Conservation (phyloP, 2,797 vertebrate species). For the Crocidura indochinensis region DNA sequence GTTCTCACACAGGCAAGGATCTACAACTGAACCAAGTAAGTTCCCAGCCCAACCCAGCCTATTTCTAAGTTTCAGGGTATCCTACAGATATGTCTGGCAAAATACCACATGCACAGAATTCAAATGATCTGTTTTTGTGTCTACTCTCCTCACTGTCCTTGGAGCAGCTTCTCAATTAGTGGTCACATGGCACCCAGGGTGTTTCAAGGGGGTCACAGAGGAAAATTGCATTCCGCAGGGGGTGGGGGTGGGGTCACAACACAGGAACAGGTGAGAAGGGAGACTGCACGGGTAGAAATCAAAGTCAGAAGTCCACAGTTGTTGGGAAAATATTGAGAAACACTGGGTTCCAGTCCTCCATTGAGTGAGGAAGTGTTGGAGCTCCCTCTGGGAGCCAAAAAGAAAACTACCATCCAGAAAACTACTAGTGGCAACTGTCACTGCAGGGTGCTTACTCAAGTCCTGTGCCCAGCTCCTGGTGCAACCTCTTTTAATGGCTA, state of each 20-base stretch:
- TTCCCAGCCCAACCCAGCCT: background rate
- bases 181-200: too few species aligned
- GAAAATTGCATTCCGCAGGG: too few species aligned
- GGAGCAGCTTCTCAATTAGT: background rate
- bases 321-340: too few species aligned
- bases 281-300: too few species aligned
- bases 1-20: too few species aligned
- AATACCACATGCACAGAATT: background rate
- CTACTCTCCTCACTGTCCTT: background rate
- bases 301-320: too few species aligned
- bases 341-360: too few species aligned
- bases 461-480: background rate
- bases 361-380: background rate
- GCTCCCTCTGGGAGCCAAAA: slow-evolving; percentile 56
- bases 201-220: too few species aligned
- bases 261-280: too few species aligned
- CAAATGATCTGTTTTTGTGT: background rate
- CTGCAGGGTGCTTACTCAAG: background rate
- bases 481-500: background rate
- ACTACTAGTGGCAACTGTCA: background rate
- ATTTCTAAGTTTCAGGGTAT: background rate
- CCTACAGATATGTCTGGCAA: background rate
- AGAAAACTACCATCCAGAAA: slow-evolving; percentile 10
- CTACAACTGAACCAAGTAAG: too few species aligned
- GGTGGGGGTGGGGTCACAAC: too few species aligned